Conservation (phyloP, 1,140 invertebrate genomes). For the Ylistrum balloti region DNA sequence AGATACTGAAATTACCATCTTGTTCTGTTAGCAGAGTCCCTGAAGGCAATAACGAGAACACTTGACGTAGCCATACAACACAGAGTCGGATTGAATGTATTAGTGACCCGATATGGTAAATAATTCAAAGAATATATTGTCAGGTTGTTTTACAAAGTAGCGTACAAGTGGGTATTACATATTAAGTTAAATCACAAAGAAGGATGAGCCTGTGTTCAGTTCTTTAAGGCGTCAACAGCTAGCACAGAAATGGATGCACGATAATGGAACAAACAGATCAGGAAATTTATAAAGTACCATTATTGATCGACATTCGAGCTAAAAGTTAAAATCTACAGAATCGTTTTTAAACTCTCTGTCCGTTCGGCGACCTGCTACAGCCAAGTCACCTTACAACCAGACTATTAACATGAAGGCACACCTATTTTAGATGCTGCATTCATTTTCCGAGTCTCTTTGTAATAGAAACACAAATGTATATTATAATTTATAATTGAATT, state of each 20-base stretch:
- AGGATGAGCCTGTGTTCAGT: neutral
- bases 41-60: neutral
- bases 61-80: neutral
- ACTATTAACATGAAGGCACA: too few relatives aligned
- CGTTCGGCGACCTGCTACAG: too few relatives aligned
- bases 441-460: too few relatives aligned
- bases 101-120: neutral
- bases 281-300: neutral
- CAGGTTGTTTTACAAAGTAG: neutral
- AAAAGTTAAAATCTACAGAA: neutral
- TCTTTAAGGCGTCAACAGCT: neutral
- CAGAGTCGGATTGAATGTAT: slow-evolving; percentile 13
- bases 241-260: neutral
- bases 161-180: neutral
- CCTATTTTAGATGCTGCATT: too few relatives aligned
- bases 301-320: neutral
- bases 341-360: too few relatives aligned
- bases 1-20: slow-evolving; percentile 6
- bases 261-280: neutral
- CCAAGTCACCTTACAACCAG: too few relatives aligned
- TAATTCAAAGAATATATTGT: slow-evolving; percentile 1
- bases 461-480: too few relatives aligned
- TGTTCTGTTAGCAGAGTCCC: neutral
- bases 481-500: too few relatives aligned
- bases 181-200: neutral